Conservation (phyloP, 1,140 invertebrate species). For the Drosophila kanapiae region DNA sequence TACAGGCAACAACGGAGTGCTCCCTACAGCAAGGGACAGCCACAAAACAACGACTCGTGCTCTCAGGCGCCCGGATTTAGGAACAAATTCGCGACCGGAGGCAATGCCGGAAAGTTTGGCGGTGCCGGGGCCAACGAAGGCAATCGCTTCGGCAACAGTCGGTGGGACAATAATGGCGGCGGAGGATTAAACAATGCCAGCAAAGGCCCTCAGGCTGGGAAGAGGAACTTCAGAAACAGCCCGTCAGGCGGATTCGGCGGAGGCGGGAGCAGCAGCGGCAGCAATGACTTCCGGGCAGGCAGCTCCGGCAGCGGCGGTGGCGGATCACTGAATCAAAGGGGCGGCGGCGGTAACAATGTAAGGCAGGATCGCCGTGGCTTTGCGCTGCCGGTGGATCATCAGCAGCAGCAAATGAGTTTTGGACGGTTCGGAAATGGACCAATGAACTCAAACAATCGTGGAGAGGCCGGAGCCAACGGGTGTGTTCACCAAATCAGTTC, state of each 20-base stretch:
- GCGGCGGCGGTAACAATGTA: conserved; percentile 24
- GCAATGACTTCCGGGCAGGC: conserved; percentile 54
- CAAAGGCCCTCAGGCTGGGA: conserved; percentile 6
- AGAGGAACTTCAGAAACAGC: conserved; percentile 48
- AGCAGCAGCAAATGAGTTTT: conserved; percentile 57
- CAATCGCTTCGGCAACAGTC: conserved; percentile 42
- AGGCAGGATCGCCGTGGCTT: conserved; percentile 75
- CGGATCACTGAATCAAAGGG: conserved; percentile 29
- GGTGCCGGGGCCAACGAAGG: conserved; percentile 34
- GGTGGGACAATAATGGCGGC: conserved; percentile 43
- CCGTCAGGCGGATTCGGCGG: conserved; percentile 44
- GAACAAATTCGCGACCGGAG: conserved; percentile 58
- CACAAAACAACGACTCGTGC: conserved; percentile 43
- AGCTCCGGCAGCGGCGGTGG: conserved; percentile 27
- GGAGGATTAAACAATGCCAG: too few relatives aligned
- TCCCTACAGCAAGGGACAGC: conserved; percentile 74
- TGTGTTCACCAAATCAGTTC: not conserved
- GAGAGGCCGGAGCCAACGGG: conserved; percentile 47
- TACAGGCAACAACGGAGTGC: conserved; percentile 70
- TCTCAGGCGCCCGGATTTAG: conserved; percentile 28
- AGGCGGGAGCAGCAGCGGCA: conserved; percentile 43
- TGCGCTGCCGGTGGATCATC: conserved; percentile 68
- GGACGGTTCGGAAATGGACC: conserved; percentile 66
- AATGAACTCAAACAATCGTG: conserved; percentile 45
- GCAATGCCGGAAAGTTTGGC: conserved; percentile 31